A percentile compares a stretch with the other conserved stretches of the same genome.
These are phyloP conservation scores for Pedionomus torquatus DNA, from an alignment of 2,113 vertebrate species.

Conservation along the genomic window DNA sequence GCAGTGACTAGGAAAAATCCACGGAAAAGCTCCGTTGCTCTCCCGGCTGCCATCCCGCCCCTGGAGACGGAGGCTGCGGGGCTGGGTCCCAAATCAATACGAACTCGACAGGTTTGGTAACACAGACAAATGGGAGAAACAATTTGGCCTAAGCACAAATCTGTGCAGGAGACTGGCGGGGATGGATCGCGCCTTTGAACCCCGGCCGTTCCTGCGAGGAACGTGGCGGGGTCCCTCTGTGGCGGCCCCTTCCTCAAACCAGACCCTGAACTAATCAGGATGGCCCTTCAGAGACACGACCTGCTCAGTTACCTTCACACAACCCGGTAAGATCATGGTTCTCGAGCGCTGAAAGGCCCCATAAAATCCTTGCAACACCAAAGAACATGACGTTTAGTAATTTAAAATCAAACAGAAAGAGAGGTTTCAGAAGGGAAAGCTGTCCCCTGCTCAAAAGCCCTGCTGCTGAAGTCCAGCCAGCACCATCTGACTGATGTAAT, in stretches of 20 bases:
- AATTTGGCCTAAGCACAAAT: not conserved
- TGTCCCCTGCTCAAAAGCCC: not conserved
- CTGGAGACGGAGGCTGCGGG: not conserved
- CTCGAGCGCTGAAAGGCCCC: not conserved
- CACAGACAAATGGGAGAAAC: not conserved
- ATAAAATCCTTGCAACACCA: not conserved
- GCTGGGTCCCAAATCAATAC: not conserved
- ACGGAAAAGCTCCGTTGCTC: not conserved
- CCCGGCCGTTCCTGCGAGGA: not conserved
- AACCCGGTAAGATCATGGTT: not conserved
- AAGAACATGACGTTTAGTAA: not conserved
- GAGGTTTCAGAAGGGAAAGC: not conserved
- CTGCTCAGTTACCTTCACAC: accelerated
- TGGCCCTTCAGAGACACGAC: not conserved
- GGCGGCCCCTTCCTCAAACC: not conserved
- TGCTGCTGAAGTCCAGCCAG: not conserved
- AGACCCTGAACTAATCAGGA: not conserved
- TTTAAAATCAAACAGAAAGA: not conserved
- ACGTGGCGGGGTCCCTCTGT: accelerated
- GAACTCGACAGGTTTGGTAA: not conserved
- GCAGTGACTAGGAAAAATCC: not conserved
- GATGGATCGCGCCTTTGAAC: accelerated
- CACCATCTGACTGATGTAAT: not conserved
- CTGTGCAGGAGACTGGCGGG: not conserved
- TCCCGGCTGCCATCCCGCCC: not conserved